Base-by-base conservation (phyloP, 2,113 vertebrate genomes). In the Cyanoramphus novaezelandiae region DNA sequence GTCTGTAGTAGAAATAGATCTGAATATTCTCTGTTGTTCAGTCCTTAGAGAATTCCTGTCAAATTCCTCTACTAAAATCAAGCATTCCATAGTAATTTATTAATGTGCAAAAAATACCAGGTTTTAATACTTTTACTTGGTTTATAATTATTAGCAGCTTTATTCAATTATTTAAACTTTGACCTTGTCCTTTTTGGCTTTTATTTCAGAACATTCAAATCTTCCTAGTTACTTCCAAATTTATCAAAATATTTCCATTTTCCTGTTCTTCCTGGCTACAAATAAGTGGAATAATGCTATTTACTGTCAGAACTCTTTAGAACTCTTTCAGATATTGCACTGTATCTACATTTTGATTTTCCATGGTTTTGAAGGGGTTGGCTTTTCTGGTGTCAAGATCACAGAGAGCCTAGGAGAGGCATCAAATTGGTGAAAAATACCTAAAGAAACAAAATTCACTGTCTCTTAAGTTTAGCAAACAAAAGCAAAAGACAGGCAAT, bases 361-460 rank as follows among this genome's bases (percentile, higher is more conserved):
- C 17, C 8, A 44, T 67, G 14, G 25, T 65, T 92, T 86, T 83
- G 16, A 93, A 39, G 16, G 3, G 9, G 39, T 39, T 2, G 41
- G 41, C 14, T 44, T 44, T 44, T 47, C 10, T 10, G 0, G 21
- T 70, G 17, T 82, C 11, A 75, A 28, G 76, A 64, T 93, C 35
- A 57, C 41, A 49, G 50, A 71, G 39, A 90, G 59, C 90, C 91
- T 43, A 96, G 37, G 20, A 89, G 44, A 74, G 27, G 7, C 60
- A 93, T 86, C 43, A 92, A 41, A 74, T 93, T 15, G 44, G 23
- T 80, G 46, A 96, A 95, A 97, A 94, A 95, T 97, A 93, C 59
- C 78, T 93, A 86, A 95, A 95, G 87, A 96, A 96, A 95, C 50
- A 94, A 83, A 90, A 39, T 92, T 95, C n/a, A 82, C 37, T 43